Conservation (phyloP, 2,797 vertebrate species). For the Sebastes aleutianus region DNA sequence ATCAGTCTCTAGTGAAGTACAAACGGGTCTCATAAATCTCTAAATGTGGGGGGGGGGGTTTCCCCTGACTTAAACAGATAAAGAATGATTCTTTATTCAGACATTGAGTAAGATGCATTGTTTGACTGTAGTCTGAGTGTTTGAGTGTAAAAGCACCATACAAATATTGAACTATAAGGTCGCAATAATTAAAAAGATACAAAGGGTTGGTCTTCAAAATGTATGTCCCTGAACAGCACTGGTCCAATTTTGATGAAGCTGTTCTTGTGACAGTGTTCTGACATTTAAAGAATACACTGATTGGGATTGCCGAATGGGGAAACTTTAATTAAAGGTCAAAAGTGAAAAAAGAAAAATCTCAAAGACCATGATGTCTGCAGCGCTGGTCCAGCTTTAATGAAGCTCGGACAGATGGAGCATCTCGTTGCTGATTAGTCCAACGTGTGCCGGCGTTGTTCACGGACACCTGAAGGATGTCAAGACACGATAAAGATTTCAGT, state of each 20-base stretch:
- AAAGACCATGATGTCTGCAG: not conserved
- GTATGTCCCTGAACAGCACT: not conserved
- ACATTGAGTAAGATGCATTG: not conserved
- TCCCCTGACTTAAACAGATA: not conserved
- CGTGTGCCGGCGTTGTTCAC: not conserved
- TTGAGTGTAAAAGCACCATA: too few relatives aligned
- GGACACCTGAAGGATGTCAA: not conserved
- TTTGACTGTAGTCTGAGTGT: not conserved
- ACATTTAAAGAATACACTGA: constrained; percentile 12
- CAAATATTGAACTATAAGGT: not conserved
- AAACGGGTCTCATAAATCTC: not conserved
- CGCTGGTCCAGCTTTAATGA: not conserved
- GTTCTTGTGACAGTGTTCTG: not conserved
- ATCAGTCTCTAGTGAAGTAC: not conserved
- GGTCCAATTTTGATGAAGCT: not conserved
- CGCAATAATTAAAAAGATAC: not conserved
- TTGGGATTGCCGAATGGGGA: not conserved
- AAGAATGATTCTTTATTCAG: not conserved
- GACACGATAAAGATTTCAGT: not conserved
- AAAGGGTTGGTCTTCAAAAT: not conserved
- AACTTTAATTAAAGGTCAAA: constrained; percentile 6
- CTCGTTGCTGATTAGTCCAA: not conserved
- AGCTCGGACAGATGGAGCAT: not conserved
- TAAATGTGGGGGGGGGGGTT: not conserved
- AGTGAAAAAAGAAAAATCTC: not conserved